Conservation (phyloP, 2,797 vertebrate genomes). For the Columba guinea region DNA sequence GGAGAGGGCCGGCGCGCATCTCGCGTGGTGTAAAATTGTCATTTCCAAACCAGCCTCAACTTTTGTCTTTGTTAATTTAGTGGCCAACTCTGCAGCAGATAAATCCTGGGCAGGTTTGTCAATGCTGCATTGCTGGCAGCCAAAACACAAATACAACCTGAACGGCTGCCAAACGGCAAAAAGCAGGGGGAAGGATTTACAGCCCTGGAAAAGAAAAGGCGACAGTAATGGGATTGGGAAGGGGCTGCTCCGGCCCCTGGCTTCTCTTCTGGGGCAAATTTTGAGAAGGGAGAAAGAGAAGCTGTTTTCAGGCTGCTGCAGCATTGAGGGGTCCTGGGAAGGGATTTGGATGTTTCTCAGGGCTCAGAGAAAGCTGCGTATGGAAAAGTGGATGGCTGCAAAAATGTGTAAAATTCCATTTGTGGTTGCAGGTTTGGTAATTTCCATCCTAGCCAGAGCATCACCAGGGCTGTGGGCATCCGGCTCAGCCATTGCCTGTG, state of each 20-base stretch:
- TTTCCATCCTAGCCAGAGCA: not conserved
- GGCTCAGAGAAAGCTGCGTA: fast-evolving
- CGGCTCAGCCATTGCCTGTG: fast-evolving
- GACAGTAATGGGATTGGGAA: not conserved
- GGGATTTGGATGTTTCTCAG: not conserved
- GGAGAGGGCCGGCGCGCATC: fast-evolving
- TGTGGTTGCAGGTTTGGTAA: not conserved
- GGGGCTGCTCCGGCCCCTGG: not conserved
- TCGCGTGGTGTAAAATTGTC: fast-evolving
- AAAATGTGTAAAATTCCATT: not conserved
- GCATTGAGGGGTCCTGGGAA: not conserved
- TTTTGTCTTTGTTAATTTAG: not conserved
- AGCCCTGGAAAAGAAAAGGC: slow-evolving; percentile 16
- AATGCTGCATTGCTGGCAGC: slow-evolving; percentile 64
- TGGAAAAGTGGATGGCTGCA: not conserved
- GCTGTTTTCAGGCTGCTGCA: not conserved
- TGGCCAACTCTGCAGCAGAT: not conserved
- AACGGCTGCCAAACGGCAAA: slow-evolving; percentile 14
- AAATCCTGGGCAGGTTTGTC: slow-evolving; percentile 58
- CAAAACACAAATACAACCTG: slow-evolving; percentile 56
- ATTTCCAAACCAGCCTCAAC: not conserved
- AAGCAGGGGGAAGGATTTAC: not conserved
- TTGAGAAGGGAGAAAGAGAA: not conserved
- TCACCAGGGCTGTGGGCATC: fast-evolving
- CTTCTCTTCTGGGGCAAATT: not conserved